Percentiles rank a stretch among this genome's conserved stretches.
Conservation (phyloP, 2,113 vertebrate genomes). For the Phalacrocorax brasilianus region DNA sequence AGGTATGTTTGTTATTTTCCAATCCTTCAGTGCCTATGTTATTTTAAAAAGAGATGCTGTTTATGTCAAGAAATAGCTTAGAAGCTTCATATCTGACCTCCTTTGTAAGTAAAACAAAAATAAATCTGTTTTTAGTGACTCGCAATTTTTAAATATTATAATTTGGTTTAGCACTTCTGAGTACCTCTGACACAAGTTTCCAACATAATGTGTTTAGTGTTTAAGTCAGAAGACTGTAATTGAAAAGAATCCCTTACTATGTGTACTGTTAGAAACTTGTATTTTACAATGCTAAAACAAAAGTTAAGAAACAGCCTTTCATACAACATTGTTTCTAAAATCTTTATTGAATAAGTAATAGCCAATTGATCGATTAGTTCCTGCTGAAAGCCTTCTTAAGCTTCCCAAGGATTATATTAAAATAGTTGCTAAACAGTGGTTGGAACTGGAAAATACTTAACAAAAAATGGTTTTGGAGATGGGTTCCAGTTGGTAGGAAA, state of each 20-base stretch:
- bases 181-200: not conserved
- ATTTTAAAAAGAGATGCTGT: not conserved
- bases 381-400: not conserved
- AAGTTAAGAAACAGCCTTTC: not conserved
- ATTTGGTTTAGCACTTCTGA: not conserved
- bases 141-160: not conserved
- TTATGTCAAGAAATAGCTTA: not conserved
- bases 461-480: not conserved
- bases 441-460: not conserved
- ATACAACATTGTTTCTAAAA: not conserved
- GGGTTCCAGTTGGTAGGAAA: not conserved
- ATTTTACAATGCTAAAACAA: not conserved
- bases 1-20: not conserved
- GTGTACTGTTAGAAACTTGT: not conserved
- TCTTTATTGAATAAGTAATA: not conserved
- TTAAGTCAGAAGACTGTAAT: not conserved
- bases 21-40: not conserved
- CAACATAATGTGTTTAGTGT: not conserved
- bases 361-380: not conserved
- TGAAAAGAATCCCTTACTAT: not conserved
- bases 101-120: not conserved
- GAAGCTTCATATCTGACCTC: not conserved
- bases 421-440: not conserved
- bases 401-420: not conserved
- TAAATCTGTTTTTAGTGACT: not conserved